phyloP scores from a whole-genome alignment of 1,140 invertebrate genomes.

The Gryllus bimaculatus region DNA sequence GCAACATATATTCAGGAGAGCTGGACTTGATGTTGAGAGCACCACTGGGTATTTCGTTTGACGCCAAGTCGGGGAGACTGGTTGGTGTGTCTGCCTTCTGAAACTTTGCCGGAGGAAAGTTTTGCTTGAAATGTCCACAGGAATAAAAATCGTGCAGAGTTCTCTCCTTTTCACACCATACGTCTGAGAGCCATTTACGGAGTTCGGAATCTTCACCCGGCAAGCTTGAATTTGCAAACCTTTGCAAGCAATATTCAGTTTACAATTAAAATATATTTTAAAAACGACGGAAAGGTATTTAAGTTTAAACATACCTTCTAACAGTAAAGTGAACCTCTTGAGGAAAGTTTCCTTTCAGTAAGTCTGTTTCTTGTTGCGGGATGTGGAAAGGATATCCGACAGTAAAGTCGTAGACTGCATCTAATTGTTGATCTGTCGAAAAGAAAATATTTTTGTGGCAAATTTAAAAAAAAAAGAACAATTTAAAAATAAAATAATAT shows the following conservation, averaged over 20 bases:
- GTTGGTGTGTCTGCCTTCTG: too few relatives aligned
- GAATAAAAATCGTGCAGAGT: slow-evolving; percentile 47
- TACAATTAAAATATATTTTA: slow-evolving; percentile 23
- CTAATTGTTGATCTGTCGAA: slow-evolving; percentile 44
- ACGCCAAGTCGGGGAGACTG: too few relatives aligned
- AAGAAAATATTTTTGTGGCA: slow-evolving; percentile 13
- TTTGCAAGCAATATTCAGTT: too few relatives aligned
- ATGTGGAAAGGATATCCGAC: slow-evolving; percentile 60
- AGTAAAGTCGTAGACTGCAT: slow-evolving; percentile 70
- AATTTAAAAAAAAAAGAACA: too few relatives aligned
- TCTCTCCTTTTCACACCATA: slow-evolving; percentile 64
- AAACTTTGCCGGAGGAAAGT: too few relatives aligned
- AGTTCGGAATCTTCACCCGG: slow-evolving; percentile 47
- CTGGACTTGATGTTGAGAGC: too few relatives aligned
- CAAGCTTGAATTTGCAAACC: slow-evolving; percentile 45
- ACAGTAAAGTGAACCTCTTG: slow-evolving; percentile 64
- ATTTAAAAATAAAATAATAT: too few relatives aligned
- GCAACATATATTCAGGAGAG: too few relatives aligned
- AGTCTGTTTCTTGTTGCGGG: slow-evolving; percentile 57
- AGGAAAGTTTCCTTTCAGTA: slow-evolving; percentile 55
- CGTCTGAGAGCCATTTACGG: slow-evolving; percentile 54
- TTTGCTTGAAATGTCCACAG: slow-evolving; percentile 37
- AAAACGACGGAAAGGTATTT: slow-evolving; percentile 14
- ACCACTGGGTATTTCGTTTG: too few relatives aligned
- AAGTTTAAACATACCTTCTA: slow-evolving; percentile 43